Evolutionary conservation across 2,797 vertebrate genomes (phyloP), one percentile per base, ranked within the genome.

Genomic region (Xenentodon cancila): DNA sequence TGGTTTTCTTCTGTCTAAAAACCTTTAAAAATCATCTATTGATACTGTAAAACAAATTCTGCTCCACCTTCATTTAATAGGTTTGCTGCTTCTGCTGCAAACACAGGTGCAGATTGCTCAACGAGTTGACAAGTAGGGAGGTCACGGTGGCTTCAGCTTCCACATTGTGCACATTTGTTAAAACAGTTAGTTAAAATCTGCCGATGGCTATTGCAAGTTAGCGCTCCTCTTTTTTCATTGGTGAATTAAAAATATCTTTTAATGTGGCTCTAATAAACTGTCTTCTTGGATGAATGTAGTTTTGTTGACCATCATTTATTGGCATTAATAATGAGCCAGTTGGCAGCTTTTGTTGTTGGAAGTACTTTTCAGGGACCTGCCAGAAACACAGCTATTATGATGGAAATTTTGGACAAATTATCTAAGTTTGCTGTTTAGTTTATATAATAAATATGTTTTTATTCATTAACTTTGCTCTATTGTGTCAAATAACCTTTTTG

Each of bases 221-320:
- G 40, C 16, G 17, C 15, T 9, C 19, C 25, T 43, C 30, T 48
- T 8, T 9, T 27, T 25, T 20, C 27, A 19, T 18, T 8, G 32
- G 18, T 32, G 6, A 56, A 42, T 53, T 65, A 65, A 65, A 56
- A 56, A 65, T 56, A 56, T 49, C 8, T 56, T 53, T 37, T 43
- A 49, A 21, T 8, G 34, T 43, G 53, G n/a, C 46, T 42, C 22
- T 56, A 42, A 50, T 50, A 49, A 22, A 25, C 49, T 50, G 63
- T 65, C 63, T 32, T n/a, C 9, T 17, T 51, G 46, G 46, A 57
- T 65, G 40, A 65, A 9, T 42, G 40, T 57, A 46, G 43, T n/a
- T 30, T 7, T 22, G 15, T 30, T 19, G 25, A 56, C 18, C 51
- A 18, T 43, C 18, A n/a, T 50, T 56, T 9, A 43, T 32, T 15